These are phyloP conservation scores for Dromius quadrimaculatus DNA, from an alignment of 2,888 invertebrate genomes.

Conservation along the genomic window DNA sequence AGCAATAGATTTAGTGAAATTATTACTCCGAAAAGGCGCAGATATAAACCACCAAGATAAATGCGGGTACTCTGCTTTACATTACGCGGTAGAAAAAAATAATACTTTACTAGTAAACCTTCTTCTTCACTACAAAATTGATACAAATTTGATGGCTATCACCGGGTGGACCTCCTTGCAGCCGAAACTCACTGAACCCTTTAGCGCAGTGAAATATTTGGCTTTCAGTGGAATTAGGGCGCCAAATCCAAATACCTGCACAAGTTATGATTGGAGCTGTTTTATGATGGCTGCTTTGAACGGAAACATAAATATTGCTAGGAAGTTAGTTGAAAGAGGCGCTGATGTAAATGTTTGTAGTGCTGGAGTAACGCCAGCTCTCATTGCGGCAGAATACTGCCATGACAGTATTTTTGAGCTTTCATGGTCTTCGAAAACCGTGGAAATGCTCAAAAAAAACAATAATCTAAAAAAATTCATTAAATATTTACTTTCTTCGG, in stretches of 20 bases:
- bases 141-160: constrained; percentile 18
- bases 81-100: constrained; percentile 37
- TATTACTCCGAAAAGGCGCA: constrained; percentile 15
- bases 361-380: constrained; percentile 24
- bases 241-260: constrained; percentile 3
- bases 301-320: constrained; percentile 7
- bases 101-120: constrained; percentile 20
- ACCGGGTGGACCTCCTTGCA: constrained; percentile 24
- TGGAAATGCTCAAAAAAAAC: constrained; percentile 3
- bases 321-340: constrained; percentile 14
- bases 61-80: constrained; percentile 13
- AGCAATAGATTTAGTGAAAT: constrained; percentile 12
- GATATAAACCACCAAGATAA: constrained; percentile 34
- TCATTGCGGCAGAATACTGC: constrained; percentile 6
- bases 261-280: constrained; percentile 12
- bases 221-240: constrained; percentile 15
- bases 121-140: constrained; percentile 8
- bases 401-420: constrained; percentile 9
- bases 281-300: constrained; percentile 14
- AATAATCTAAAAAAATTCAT: constrained; percentile 19
- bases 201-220: constrained; percentile 21
- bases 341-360: constrained; percentile 32
- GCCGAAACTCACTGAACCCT: constrained; percentile 12
- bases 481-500: not conserved
- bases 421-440: constrained; percentile 17